Conservation (phyloP, 92 coral and sea anemone species). For the Phenganax stokvisi region DNA sequence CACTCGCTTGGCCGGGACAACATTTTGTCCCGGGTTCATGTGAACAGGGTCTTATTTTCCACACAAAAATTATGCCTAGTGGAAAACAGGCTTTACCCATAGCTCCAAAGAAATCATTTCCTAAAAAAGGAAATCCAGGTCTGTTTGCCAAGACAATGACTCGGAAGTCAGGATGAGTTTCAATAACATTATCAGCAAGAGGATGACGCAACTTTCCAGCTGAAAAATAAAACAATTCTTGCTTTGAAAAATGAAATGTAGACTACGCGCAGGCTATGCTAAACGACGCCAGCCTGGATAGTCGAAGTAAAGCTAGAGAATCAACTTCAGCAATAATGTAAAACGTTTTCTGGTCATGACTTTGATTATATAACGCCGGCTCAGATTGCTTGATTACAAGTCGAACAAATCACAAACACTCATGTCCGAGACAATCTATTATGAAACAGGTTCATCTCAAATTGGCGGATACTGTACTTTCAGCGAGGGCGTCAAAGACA, state of each 20-base stretch:
- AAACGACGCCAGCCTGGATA: background rate
- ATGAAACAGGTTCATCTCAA: too few relatives aligned
- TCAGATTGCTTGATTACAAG: too few relatives aligned
- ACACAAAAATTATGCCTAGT: background rate
- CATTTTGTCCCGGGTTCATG: too few relatives aligned
- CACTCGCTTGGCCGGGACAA: too few relatives aligned
- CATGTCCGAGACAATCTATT: too few relatives aligned
- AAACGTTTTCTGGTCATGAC: too few relatives aligned
- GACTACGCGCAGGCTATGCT: background rate
- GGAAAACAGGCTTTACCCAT: constrained; percentile 55
- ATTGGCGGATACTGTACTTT: too few relatives aligned
- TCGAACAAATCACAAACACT: too few relatives aligned
- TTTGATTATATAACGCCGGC: too few relatives aligned
- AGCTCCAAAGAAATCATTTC: constrained; percentile 95
- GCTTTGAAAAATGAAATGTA: background rate
- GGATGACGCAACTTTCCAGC: constrained; percentile 47
- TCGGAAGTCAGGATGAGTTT: constrained; percentile 76
- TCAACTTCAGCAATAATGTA: background rate
- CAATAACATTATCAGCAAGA: constrained; percentile 58
- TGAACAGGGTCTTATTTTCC: too few relatives aligned
- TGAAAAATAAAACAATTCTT: constrained; percentile 11
- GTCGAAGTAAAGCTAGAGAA: background rate
- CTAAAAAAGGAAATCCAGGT: constrained; percentile 97
- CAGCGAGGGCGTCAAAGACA: too few relatives aligned
- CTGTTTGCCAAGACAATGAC: constrained; percentile 95